phyloP scores from a whole-genome alignment of 2,113 vertebrate genomes.

The Hoplias malabaricus region DNA sequence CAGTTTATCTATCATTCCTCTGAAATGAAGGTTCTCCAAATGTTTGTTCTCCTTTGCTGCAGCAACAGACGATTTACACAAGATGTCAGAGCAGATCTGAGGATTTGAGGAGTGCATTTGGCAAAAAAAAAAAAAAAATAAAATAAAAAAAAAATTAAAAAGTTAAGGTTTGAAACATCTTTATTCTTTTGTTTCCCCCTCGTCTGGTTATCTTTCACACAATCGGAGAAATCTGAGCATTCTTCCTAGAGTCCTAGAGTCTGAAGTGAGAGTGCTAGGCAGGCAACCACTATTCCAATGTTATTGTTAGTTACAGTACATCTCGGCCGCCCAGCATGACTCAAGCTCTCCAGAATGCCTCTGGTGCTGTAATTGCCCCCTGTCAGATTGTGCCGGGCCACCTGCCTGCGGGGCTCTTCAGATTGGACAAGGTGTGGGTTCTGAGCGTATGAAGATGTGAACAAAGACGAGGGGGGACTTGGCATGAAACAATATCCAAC shows the following conservation, averaged over 20 bases:
- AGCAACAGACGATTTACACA: too few relatives aligned
- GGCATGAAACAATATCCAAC: slow-evolving; percentile 37
- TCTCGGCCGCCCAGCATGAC: slow-evolving; percentile 32
- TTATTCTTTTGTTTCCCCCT: too few relatives aligned
- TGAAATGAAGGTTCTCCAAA: too few relatives aligned
- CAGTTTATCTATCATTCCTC: too few relatives aligned
- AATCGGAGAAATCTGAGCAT: too few relatives aligned
- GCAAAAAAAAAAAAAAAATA: too few relatives aligned
- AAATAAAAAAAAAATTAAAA: too few relatives aligned
- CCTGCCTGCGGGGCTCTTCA: slow-evolving; percentile 1
- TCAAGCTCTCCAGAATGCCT: slow-evolving; percentile 28
- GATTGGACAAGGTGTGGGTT: slow-evolving; percentile 22
- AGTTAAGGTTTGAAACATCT: too few relatives aligned
- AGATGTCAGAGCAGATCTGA: too few relatives aligned
- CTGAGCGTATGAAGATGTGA: background rate
- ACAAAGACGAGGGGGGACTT: background rate
- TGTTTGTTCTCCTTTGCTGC: too few relatives aligned
- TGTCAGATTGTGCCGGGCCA: slow-evolving; percentile 31
- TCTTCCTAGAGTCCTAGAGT: background rate
- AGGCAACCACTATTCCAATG: slow-evolving; percentile 4
- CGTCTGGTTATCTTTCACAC: too few relatives aligned
- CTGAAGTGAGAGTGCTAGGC: background rate
- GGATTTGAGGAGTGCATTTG: too few relatives aligned
- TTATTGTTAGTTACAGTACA: slow-evolving; percentile 31
- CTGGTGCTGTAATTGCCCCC: slow-evolving; percentile 31